Conservation (phyloP, 2,888 invertebrate species). For the Drosophila multiciliata region DNA sequence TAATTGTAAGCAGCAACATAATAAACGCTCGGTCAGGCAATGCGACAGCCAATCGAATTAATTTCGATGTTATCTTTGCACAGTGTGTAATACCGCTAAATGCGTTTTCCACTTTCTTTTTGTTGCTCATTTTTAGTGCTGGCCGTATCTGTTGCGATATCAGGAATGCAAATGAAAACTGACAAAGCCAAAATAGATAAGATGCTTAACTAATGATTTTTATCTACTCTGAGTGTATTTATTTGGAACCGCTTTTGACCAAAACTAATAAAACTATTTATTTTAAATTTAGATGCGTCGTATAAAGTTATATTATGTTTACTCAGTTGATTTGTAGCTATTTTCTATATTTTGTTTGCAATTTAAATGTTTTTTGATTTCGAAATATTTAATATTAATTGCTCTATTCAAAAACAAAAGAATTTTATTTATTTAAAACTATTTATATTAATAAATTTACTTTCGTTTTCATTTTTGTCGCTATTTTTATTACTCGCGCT, state of each 20-base stretch:
- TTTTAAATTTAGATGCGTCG: background rate
- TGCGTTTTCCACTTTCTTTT: background rate
- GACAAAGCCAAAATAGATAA: background rate
- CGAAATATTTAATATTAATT: background rate
- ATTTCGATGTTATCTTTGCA: background rate
- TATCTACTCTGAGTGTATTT: background rate
- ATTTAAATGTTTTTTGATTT: background rate
- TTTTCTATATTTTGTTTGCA: background rate
- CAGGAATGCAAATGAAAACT: background rate
- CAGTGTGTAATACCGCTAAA: background rate
- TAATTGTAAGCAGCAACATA: background rate
- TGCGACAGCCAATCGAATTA: background rate
- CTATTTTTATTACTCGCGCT: conserved; percentile 28
- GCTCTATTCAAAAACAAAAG: background rate
- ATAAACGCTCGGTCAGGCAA: background rate
- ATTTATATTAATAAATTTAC: conserved; percentile 61
- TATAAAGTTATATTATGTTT: background rate
- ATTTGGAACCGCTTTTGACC: background rate
- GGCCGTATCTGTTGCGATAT: background rate
- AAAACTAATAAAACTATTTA: background rate
- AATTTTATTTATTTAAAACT: background rate
- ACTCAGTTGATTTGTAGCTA: background rate
- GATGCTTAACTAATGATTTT: background rate
- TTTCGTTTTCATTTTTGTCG: conserved; percentile 68
- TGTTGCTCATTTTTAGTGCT: background rate